Evolutionary conservation across 2,797 vertebrate genomes (phyloP).

Genomic region (Enoplosus armatus): DNA sequence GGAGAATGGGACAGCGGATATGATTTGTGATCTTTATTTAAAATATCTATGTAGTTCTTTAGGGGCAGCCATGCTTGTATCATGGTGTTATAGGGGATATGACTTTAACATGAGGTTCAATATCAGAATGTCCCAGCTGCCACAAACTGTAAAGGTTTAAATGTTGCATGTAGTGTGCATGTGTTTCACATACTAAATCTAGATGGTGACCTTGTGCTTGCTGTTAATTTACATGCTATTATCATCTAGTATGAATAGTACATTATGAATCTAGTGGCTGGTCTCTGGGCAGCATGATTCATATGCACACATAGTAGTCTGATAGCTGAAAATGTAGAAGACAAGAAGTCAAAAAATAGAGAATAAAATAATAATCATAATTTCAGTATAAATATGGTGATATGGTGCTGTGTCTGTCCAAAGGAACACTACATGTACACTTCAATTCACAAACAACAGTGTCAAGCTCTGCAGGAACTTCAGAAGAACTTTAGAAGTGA

Average conservation of each 20-base stretch:
- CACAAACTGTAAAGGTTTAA: background rate
- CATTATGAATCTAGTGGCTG: background rate
- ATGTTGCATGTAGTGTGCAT: background rate
- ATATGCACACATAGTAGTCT: background rate
- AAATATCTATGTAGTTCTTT: constrained; percentile 13
- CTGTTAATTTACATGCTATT: background rate
- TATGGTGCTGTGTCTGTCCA: background rate
- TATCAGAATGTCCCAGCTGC: background rate
- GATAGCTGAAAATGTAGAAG: no score
- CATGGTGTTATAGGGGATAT: constrained; percentile 5
- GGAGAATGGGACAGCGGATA: background rate
- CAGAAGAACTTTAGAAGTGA: background rate
- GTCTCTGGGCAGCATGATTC: constrained; percentile 1
- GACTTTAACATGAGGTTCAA: constrained; percentile 14
- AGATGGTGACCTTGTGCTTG: background rate
- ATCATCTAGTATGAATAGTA: background rate
- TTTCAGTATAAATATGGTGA: background rate
- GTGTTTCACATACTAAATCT: background rate
- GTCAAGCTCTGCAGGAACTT: constrained; percentile 15
- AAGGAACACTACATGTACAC: background rate
- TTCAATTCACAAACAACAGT: background rate
- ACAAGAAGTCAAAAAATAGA: background rate
- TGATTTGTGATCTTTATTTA: constrained; percentile 19
- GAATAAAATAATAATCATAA: background rate
- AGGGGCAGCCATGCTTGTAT: constrained; percentile 3